phyloP scores from a whole-genome alignment of 2,888 invertebrate species.

The Pseudococcus viburni region DNA sequence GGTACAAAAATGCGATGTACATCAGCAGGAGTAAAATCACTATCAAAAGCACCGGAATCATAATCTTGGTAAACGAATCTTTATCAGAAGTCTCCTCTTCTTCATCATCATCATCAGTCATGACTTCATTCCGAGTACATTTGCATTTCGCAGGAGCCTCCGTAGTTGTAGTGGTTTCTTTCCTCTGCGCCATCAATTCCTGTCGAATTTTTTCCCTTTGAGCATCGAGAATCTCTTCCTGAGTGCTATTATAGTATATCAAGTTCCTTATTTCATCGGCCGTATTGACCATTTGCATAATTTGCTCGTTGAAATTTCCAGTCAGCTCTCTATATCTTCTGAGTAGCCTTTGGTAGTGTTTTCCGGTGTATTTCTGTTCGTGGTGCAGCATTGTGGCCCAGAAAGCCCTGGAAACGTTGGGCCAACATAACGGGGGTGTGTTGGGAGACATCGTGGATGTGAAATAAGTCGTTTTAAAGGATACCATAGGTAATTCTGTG shows the following conservation, averaged over 20 bases:
- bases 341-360: not conserved
- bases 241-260: not conserved
- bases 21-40: not conserved
- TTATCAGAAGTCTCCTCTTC: not conserved
- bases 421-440: not conserved
- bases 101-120: not conserved
- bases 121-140: not conserved
- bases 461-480: not conserved
- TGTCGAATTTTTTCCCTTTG: not conserved
- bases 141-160: not conserved
- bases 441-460: not conserved
- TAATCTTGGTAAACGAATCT: not conserved
- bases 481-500: not conserved
- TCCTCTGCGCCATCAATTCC: not conserved
- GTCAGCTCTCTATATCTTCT: not conserved
- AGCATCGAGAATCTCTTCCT: not conserved
- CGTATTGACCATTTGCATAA: not conserved
- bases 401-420: not conserved
- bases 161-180: not conserved
- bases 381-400: not conserved
- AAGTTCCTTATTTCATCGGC: not conserved
- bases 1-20: conserved; percentile 11
- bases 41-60: not conserved
- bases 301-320: not conserved
- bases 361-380: not conserved